A percentile compares a stretch with the other conserved stretches of the same genome.
These are phyloP conservation scores for Acleris sparsana DNA, from an alignment of 2,888 invertebrate species.

Conservation along the genomic window DNA sequence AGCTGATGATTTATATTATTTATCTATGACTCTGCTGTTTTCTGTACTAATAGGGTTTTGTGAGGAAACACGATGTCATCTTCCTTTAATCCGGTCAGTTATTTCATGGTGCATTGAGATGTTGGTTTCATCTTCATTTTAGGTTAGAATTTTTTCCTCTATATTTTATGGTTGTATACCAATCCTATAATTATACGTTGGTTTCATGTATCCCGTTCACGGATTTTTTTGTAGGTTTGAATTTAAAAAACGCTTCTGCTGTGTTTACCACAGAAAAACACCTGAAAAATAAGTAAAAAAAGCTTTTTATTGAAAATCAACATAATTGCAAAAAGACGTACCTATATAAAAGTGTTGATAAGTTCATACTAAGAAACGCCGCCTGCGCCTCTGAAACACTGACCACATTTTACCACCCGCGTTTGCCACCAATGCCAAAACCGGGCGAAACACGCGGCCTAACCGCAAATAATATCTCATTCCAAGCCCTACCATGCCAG, in stretches of 20 bases:
- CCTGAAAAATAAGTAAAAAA: no score
- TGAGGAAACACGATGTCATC: conserved; percentile 73
- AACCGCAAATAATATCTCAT: conserved; percentile 31
- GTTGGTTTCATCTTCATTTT: conserved; percentile 23
- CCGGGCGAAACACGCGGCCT: conserved; percentile 7
- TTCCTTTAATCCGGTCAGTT: conserved; percentile 65
- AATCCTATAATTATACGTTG: neutral
- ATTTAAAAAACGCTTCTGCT: no score
- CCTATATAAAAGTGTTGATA: neutral
- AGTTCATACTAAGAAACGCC: neutral
- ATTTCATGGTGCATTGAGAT: conserved; percentile 68
- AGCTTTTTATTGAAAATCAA: no score
- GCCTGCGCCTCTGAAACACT: neutral
- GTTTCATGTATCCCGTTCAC: neutral
- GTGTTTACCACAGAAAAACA: no score
- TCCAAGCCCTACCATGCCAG: conserved; percentile 35
- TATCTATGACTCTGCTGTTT: conserved; percentile 68
- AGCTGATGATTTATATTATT: conserved; percentile 77
- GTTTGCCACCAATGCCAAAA: conserved; percentile 18
- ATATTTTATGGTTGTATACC: conserved; percentile 6
- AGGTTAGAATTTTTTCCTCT: conserved; percentile 5
- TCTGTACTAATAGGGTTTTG: conserved; percentile 34
- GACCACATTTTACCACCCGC: conserved; percentile 18
- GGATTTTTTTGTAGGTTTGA: no score
- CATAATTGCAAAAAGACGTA: no score